Evolutionary conservation across 2,797 vertebrate genomes (phyloP).

Genomic region (Centropyge bicolor): DNA sequence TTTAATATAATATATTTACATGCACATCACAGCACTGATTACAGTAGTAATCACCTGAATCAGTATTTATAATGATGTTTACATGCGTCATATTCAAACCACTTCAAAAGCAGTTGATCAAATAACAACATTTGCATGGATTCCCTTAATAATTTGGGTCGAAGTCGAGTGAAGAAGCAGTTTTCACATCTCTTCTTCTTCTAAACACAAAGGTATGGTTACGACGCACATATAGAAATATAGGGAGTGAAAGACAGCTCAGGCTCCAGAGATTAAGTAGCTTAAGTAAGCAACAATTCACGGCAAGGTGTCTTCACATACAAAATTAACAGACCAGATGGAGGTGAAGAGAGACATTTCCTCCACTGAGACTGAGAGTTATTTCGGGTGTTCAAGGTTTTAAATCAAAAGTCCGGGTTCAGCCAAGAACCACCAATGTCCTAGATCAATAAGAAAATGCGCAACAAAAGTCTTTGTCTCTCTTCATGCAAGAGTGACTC

Average conservation of each 20-base stretch:
- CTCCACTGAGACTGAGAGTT: conserved; percentile 18
- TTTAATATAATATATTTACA: background rate
- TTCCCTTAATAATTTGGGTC: background rate
- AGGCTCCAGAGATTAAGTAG: background rate
- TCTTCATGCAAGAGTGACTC: background rate
- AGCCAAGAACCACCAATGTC: background rate
- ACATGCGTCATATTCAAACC: background rate
- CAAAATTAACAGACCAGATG: conserved; percentile 19
- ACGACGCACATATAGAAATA: background rate
- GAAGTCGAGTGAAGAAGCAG: background rate
- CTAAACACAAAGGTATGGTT: background rate
- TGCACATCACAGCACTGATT: background rate
- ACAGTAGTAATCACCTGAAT: background rate
- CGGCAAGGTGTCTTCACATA: conserved; percentile 1
- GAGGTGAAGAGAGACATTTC: conserved; percentile 12
- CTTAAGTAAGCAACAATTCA: background rate
- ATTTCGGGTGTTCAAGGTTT: conserved; percentile 8
- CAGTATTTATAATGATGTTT: conserved; percentile 2
- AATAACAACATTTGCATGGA: background rate
- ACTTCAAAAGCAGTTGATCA: background rate
- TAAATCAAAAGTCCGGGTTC: conserved; percentile 8
- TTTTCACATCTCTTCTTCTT: background rate
- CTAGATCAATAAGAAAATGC: background rate
- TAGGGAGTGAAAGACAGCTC: background rate
- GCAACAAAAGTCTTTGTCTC: background rate